phyloP scores from a whole-genome alignment of 2,888 invertebrate species.

The Poecilobothrus nobilitatus region DNA sequence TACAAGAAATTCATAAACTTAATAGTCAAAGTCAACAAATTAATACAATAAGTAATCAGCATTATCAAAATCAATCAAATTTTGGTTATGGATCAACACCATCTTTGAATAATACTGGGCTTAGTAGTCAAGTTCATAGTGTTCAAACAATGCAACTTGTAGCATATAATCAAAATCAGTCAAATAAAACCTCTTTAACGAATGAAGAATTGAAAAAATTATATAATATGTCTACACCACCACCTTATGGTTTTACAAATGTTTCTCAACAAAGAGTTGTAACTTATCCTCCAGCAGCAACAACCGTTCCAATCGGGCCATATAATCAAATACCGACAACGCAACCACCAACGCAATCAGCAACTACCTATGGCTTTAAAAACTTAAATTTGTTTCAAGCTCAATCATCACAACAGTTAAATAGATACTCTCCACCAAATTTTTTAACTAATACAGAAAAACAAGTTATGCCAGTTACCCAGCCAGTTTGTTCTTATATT shows the following conservation, averaged over 20 bases:
- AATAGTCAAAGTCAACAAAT: not conserved
- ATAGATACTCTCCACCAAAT: not conserved
- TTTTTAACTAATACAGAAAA: not conserved
- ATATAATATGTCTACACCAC: conserved; percentile 32
- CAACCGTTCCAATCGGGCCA: conserved; percentile 21
- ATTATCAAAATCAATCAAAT: conserved; percentile 30
- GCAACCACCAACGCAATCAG: conserved; percentile 30
- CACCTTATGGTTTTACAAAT: conserved; percentile 17
- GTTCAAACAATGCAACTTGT: conserved; percentile 27
- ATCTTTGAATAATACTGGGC: conserved; percentile 19
- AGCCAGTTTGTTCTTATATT: not conserved
- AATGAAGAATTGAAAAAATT: conserved; percentile 38
- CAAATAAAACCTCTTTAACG: conserved; percentile 36
- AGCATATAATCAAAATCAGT: conserved; percentile 20
- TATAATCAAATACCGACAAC: conserved; percentile 29
- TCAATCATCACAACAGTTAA: conserved; percentile 3
- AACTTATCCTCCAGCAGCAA: conserved; percentile 19
- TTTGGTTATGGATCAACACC: conserved; percentile 30
- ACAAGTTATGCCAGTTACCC: not conserved
- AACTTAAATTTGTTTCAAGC: conserved; percentile 17
- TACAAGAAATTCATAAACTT: conserved; percentile 47
- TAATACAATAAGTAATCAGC: conserved; percentile 12
- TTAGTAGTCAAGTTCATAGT: conserved; percentile 18
- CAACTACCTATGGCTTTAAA: conserved; percentile 31
- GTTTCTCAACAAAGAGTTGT: conserved; percentile 13